Evolutionary conservation across 2,888 invertebrate genomes (phyloP).

Genomic region (Pheosia gnoma): DNA sequence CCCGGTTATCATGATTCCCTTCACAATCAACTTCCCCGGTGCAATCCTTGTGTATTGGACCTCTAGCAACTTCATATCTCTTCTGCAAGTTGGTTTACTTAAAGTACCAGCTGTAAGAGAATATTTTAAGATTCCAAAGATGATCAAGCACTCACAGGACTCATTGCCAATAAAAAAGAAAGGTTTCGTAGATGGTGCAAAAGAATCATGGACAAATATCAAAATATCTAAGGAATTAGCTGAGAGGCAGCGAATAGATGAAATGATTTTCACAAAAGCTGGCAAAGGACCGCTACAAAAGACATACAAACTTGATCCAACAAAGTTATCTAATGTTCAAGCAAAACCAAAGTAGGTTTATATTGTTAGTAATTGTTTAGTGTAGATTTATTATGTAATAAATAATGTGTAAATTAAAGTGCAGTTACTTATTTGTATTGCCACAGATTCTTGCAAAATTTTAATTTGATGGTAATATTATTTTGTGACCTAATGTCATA

Average conservation of each 20-base stretch:
- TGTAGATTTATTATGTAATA: slow-evolving; percentile 52
- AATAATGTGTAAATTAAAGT: slow-evolving; percentile 42
- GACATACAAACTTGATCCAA: slow-evolving; percentile 94
- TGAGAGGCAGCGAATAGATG: slow-evolving; percentile 90
- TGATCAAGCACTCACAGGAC: slow-evolving; percentile 83
- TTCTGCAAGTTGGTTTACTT: slow-evolving; percentile 91
- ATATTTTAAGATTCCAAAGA: slow-evolving; percentile 89
- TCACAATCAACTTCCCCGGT: slow-evolving; percentile 94
- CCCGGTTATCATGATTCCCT: slow-evolving; percentile 92
- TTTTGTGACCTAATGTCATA: too few species aligned
- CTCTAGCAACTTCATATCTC: slow-evolving; percentile 92
- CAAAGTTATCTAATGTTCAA: slow-evolving; percentile 81
- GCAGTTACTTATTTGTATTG: background rate
- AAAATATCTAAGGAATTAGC: slow-evolving; percentile 91
- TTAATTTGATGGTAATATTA: too few species aligned
- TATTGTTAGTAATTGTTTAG: slow-evolving; percentile 39
- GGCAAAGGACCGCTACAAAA: slow-evolving; percentile 94
- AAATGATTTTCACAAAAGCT: slow-evolving; percentile 91
- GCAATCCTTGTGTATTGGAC: slow-evolving; percentile 96
- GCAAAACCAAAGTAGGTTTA: slow-evolving; percentile 81
- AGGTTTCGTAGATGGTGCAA: slow-evolving; percentile 90
- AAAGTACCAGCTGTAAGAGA: slow-evolving; percentile 89
- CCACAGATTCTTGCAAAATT: too few species aligned
- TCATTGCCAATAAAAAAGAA: slow-evolving; percentile 88
- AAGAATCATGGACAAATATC: slow-evolving; percentile 93